Percentiles rank a stretch among this genome's conserved stretches.
These are phyloP conservation scores for Epizoanthus illoricatus DNA, from an alignment of 92 coral and sea anemone genomes.

Conservation along the genomic window DNA sequence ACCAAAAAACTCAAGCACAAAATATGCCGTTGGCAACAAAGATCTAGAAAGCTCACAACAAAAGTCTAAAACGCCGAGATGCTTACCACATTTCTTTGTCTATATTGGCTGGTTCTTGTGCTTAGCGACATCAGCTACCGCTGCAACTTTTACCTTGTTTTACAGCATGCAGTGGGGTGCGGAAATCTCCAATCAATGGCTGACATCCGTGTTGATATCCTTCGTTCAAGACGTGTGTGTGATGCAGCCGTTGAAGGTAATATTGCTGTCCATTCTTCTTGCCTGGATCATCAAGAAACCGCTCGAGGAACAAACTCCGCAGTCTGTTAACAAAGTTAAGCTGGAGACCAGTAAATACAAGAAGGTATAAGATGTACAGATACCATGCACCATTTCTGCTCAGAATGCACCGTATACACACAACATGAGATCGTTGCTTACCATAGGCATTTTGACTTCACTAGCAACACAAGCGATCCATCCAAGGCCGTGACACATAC, in stretches of 20 bases:
- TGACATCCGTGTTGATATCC: slow-evolving; percentile 77
- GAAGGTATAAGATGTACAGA: slow-evolving; percentile 11
- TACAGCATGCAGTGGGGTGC: slow-evolving; percentile 88
- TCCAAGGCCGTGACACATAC: too few relatives aligned
- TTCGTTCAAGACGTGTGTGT: slow-evolving; percentile 75
- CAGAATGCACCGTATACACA: too few relatives aligned
- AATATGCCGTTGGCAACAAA: background rate
- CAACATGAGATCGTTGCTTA: too few relatives aligned
- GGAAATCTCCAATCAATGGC: slow-evolving; percentile 78
- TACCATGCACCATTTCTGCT: too few relatives aligned
- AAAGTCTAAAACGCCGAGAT: slow-evolving; percentile 48
- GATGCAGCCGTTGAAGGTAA: slow-evolving; percentile 81
- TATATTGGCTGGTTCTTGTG: slow-evolving; percentile 75
- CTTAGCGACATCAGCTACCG: slow-evolving; percentile 49
- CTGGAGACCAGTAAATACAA: slow-evolving; percentile 49
- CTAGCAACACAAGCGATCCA: too few relatives aligned
- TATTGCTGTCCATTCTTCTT: slow-evolving; percentile 64
- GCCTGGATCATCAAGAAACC: slow-evolving; percentile 84
- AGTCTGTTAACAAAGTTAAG: slow-evolving; percentile 45
- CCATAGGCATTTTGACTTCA: too few relatives aligned
- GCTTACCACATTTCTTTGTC: slow-evolving; percentile 76
- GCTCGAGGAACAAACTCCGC: slow-evolving; percentile 71
- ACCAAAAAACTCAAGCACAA: background rate
- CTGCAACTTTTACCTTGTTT: slow-evolving; percentile 66
- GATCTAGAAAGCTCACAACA: slow-evolving; percentile 4